These are phyloP conservation scores for Andrena marginata DNA, from an alignment of 2,888 invertebrate genomes.

Conservation along the genomic window DNA sequence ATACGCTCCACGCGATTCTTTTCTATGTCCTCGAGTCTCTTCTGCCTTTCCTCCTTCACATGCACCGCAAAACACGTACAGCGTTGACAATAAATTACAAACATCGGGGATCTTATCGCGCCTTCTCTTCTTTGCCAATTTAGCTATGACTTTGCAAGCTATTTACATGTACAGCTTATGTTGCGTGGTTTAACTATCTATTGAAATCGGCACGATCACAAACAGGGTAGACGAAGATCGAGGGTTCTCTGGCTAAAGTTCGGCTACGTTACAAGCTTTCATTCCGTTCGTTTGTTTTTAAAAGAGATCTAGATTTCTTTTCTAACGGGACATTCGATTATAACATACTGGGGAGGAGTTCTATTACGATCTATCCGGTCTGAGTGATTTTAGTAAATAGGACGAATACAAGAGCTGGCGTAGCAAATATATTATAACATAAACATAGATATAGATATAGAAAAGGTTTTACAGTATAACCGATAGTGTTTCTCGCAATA, in stretches of 20 bases:
- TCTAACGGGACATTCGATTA: conserved; percentile 21
- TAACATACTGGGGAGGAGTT: conserved; percentile 20
- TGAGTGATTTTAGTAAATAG: conserved; percentile 47
- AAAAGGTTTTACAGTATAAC: conserved; percentile 62
- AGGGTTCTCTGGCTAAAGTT: conserved; percentile 24
- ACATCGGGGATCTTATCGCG: background rate
- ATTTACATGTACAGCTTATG: conserved; percentile 26
- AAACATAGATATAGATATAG: conserved; percentile 59
- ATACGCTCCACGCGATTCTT: conserved; percentile 89
- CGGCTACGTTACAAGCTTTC: conserved; percentile 1
- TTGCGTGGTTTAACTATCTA: conserved; percentile 33
- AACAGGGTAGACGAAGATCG: conserved; percentile 10
- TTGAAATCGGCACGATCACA: conserved; percentile 34
- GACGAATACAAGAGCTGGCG: conserved; percentile 55
- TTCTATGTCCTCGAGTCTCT: conserved; percentile 91
- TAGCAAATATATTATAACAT: conserved; percentile 57
- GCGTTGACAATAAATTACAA: conserved; percentile 49
- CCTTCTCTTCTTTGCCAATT: background rate
- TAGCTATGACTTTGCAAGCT: conserved; percentile 14
- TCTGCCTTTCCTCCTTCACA: conserved; percentile 90
- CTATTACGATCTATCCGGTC: conserved; percentile 30
- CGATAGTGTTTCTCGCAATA: conserved; percentile 54
- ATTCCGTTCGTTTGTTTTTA: background rate
- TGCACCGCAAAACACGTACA: conserved; percentile 52
- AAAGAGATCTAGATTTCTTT: conserved; percentile 5